Conservation (phyloP, 2,888 invertebrate genomes). For the Andrena camellia region DNA sequence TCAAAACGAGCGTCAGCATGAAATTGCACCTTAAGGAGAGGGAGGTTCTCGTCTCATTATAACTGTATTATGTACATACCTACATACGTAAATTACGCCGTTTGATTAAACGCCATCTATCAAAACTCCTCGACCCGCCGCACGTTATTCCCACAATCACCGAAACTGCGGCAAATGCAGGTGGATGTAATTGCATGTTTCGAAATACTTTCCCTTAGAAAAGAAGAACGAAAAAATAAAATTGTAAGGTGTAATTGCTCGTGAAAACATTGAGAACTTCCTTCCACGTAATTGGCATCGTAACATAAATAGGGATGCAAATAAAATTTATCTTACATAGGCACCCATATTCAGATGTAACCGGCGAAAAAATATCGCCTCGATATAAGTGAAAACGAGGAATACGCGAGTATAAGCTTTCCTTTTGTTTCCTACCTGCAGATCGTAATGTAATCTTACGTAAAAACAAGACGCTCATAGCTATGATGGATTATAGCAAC, state of each 20-base stretch:
- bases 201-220: background rate
- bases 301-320: background rate
- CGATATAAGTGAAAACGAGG: background rate
- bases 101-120: conserved; percentile 20
- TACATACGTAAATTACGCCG: background rate
- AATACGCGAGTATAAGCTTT: too few species aligned
- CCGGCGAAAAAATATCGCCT: background rate
- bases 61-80: too few species aligned
- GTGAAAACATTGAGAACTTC: background rate
- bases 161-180: background rate
- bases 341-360: too few species aligned
- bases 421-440: too few species aligned
- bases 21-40: background rate
- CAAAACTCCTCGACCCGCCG: background rate
- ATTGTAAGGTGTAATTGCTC: background rate
- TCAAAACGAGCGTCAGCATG: too few species aligned
- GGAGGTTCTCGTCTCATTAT: background rate
- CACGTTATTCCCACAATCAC: conserved; percentile 13
- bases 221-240: background rate
- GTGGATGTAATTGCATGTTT: background rate
- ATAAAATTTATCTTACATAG: background rate
- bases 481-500: too few species aligned
- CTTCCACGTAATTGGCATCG: background rate
- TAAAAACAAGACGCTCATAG: too few species aligned
- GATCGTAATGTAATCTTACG: too few species aligned